These are phyloP conservation scores for Callithrix jacchus DNA, from an alignment of 2,113 vertebrate genomes.

Conservation along the genomic window DNA sequence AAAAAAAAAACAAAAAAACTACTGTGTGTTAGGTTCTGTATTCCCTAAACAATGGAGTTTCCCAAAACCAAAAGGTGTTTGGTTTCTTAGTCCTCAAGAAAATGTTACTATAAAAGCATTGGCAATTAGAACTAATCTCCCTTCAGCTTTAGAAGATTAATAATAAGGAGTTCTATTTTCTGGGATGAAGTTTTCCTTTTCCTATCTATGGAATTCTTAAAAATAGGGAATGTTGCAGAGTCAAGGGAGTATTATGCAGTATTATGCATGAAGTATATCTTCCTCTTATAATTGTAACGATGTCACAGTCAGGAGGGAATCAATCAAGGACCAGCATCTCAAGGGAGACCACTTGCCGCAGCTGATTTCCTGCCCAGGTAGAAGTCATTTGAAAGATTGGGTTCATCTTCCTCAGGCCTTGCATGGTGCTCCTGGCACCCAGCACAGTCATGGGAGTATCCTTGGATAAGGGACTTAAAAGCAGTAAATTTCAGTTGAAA, in stretches of 20 bases:
- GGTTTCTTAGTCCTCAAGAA: background rate
- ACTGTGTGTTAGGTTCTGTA: background rate
- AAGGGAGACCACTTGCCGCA: background rate
- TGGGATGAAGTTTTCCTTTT: background rate
- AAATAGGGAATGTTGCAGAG: background rate
- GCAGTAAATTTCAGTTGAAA: background rate
- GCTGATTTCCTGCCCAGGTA: background rate
- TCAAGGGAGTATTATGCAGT: background rate
- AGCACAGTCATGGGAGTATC: accelerated
- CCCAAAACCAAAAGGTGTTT: background rate
- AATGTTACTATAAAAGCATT: background rate
- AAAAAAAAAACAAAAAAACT: too few species aligned
- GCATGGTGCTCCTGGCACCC: background rate
- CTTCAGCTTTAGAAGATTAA: background rate
- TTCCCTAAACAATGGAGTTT: background rate
- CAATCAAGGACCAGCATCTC: background rate
- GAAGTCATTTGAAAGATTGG: background rate
- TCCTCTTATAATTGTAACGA: background rate
- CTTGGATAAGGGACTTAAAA: background rate
- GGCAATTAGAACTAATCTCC: background rate
- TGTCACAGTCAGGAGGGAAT: background rate
- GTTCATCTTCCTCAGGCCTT: background rate
- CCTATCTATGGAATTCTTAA: background rate
- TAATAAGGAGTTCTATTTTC: background rate
- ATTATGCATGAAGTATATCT: background rate